Evolutionary conservation across 2,888 invertebrate genomes (phyloP).

Genomic region (Plemyria rubiginata): DNA sequence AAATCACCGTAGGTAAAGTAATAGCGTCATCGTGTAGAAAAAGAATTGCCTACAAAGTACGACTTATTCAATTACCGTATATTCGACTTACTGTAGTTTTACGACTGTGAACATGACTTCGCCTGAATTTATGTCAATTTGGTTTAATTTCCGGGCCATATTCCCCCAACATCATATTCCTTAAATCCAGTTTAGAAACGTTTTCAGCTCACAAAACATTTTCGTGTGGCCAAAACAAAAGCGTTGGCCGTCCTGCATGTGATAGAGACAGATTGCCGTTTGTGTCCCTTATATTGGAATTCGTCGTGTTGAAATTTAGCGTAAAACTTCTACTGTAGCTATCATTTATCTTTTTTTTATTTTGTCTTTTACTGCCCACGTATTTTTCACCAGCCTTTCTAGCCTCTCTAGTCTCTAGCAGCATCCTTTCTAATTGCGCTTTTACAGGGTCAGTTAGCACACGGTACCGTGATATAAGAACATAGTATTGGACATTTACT

Average conservation of each 20-base stretch:
- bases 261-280: conserved; percentile 35
- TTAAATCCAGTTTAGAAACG: conserved; percentile 31
- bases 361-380: conserved; percentile 11
- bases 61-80: conserved; percentile 3
- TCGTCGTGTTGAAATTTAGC: conserved; percentile 28
- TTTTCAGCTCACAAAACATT: conserved; percentile 32
- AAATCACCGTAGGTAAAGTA: not conserved
- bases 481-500: no score
- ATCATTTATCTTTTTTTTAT: conserved; percentile 32
- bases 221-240: conserved; percentile 28
- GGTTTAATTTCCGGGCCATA: conserved; percentile 29
- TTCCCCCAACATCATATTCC: conserved; percentile 30
- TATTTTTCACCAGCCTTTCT: conserved; percentile 13
- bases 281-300: conserved; percentile 35
- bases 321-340: conserved; percentile 17
- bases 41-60: not conserved
- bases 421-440: no score
- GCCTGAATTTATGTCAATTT: conserved; percentile 28
- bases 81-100: conserved; percentile 13
- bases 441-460: no score
- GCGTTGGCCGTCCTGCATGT: conserved; percentile 19
- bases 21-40: not conserved
- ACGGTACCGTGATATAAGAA: no score
- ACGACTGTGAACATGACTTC: conserved; percentile 9
- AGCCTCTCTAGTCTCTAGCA: not conserved